phyloP scores from a whole-genome alignment of 2,797 vertebrate species.

The Dendrocincla tyrannina region DNA sequence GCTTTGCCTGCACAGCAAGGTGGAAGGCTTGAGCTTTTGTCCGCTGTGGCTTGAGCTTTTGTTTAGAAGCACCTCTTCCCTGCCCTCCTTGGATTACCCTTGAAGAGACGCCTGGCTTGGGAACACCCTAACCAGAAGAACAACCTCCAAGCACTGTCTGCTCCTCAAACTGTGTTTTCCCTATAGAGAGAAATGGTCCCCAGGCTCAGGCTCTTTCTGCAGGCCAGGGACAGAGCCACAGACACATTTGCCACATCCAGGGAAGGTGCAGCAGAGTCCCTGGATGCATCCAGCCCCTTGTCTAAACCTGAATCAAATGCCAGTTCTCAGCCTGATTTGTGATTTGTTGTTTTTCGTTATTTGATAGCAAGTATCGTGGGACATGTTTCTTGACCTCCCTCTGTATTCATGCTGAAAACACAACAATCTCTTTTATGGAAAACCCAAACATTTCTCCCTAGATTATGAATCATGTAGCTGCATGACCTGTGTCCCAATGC shows the following conservation, averaged over 20 bases:
- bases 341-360: background rate
- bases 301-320: background rate
- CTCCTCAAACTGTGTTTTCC: background rate
- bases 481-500: background rate
- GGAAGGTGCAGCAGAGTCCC: background rate
- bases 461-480: constrained; percentile 15
- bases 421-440: background rate
- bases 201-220: background rate
- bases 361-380: background rate
- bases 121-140: background rate
- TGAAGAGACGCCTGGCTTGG: background rate
- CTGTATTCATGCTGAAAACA: constrained; percentile 1
- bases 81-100: background rate
- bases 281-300: background rate
- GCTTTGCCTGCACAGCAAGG: background rate
- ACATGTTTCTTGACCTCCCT: background rate
- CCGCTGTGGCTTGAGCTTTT: background rate
- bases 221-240: background rate
- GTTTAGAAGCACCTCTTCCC: background rate
- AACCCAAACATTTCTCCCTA: background rate
- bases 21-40: background rate
- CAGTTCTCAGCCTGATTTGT: background rate
- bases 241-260: background rate
- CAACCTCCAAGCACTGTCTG: background rate
- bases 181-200: background rate